Conservation (phyloP, 2,888 invertebrate species). For the Platycheirus albimanus region DNA sequence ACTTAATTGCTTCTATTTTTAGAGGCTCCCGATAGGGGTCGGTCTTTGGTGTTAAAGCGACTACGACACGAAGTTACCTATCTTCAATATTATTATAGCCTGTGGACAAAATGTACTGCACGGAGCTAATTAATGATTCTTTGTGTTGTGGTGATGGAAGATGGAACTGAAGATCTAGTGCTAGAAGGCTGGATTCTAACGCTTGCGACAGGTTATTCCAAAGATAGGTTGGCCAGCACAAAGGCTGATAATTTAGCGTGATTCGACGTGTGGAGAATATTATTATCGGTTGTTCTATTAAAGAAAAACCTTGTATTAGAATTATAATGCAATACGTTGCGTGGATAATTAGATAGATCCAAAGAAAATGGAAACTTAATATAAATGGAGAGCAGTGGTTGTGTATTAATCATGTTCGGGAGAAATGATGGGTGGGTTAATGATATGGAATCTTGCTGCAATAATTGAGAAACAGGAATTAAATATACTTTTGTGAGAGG, state of each 20-base stretch:
- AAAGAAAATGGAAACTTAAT: conserved; percentile 18
- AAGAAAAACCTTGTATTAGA: not conserved
- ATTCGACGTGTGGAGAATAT: conserved; percentile 59
- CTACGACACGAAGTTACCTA: conserved; percentile 30
- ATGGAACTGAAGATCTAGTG: not conserved
- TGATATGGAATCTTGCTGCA: not conserved
- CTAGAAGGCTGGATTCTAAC: conserved; percentile 38
- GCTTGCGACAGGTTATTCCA: conserved; percentile 20
- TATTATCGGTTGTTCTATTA: conserved; percentile 41
- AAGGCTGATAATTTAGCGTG: conserved; percentile 35
- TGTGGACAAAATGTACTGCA: conserved; percentile 41
- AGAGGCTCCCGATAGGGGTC: conserved; percentile 52
- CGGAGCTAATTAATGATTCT: conserved; percentile 41
- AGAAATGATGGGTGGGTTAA: conserved; percentile 8
- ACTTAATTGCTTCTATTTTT: conserved; percentile 73
- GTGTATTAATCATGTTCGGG: conserved; percentile 46
- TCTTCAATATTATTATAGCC: conserved; percentile 34
- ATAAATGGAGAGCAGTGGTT: conserved; percentile 9
- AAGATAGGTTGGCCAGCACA: not conserved
- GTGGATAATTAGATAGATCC: conserved; percentile 13
- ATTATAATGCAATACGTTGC: conserved; percentile 6
- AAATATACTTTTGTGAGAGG: conserved; percentile 18
- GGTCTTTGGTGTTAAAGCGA: conserved; percentile 39
- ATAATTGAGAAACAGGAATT: conserved; percentile 22
- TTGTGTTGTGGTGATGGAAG: conserved; percentile 11